Evolutionary conservation across 2,888 invertebrate genomes (phyloP).

Genomic region (Zele albiditarsus): DNA sequence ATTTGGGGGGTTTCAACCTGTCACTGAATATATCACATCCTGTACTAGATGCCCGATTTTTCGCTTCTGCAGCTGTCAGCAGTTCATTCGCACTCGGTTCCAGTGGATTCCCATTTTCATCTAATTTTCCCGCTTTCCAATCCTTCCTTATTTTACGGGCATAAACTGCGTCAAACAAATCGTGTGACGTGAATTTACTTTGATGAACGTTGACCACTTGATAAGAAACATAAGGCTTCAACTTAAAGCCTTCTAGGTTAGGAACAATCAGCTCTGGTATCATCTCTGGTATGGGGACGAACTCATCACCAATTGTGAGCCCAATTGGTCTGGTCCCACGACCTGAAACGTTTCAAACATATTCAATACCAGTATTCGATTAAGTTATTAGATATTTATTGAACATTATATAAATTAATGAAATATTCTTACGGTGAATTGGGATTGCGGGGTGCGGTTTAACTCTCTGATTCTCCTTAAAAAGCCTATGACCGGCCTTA

Average conservation of each 20-base stretch:
- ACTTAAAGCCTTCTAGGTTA: conserved; percentile 84
- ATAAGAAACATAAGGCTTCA: conserved; percentile 97
- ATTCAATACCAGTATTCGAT: conserved; percentile 15
- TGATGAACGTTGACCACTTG: conserved; percentile 81
- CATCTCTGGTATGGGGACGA: conserved; percentile 85
- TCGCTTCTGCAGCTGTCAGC: conserved; percentile 83
- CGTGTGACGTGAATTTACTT: conserved; percentile 86
- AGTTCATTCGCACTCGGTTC: conserved; percentile 84
- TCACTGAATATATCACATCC: conserved; percentile 86
- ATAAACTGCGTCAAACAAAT: conserved; percentile 88
- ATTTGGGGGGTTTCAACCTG: conserved; percentile 19
- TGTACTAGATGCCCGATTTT: conserved; percentile 80
- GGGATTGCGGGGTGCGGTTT: conserved; percentile 78
- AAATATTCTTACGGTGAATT: conserved; percentile 76
- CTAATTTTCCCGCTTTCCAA: conserved; percentile 81
- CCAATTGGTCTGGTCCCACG: conserved; percentile 83
- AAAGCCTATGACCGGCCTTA: conserved; percentile 82
- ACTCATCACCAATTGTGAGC: conserved; percentile 74
- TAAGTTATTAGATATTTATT: conserved; percentile 5
- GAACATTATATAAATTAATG: not conserved
- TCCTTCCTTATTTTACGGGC: conserved; percentile 85
- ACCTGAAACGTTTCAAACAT: conserved; percentile 66
- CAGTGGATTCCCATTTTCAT: conserved; percentile 79
- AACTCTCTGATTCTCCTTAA: conserved; percentile 77
- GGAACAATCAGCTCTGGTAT: conserved; percentile 95